Evolutionary conservation across 2,113 vertebrate species (phyloP).

Genomic region (Thymallus thymallus): DNA sequence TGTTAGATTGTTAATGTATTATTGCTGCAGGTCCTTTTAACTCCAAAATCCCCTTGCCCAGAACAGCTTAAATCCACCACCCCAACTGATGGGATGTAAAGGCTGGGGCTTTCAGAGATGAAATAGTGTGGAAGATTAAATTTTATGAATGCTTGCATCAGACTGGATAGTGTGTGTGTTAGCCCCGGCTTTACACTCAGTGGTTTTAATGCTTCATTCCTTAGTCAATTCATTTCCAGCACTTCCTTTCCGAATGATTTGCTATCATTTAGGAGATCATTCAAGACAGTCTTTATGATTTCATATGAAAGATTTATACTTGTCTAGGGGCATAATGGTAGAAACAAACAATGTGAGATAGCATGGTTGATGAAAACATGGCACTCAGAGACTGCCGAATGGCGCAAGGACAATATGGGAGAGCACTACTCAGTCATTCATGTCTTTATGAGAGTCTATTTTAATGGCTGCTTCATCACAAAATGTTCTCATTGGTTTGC

Average conservation of each 20-base stretch:
- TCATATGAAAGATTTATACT: slow-evolving; percentile 38
- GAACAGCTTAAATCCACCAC: slow-evolving; percentile 11
- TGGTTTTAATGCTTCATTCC: slow-evolving; percentile 36
- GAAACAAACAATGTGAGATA: slow-evolving; percentile 42
- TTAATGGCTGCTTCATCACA: slow-evolving; percentile 36
- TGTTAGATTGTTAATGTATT: slow-evolving; percentile 33
- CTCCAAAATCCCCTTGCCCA: slow-evolving; percentile 17
- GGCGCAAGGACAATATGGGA: not conserved
- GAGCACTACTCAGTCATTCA: slow-evolving; percentile 35
- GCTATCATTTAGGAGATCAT: slow-evolving; percentile 37
- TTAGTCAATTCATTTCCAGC: slow-evolving; percentile 30
- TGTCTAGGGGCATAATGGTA: slow-evolving; percentile 34
- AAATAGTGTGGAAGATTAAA: slow-evolving; percentile 33
- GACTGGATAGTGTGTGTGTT: slow-evolving; percentile 7
- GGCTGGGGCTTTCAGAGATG: slow-evolving; percentile 5
- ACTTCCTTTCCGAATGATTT: slow-evolving; percentile 39
- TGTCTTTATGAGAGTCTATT: slow-evolving; percentile 32
- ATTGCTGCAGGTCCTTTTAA: slow-evolving; percentile 24
- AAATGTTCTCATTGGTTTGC: slow-evolving; percentile 31
- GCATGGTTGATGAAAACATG: slow-evolving; percentile 40
- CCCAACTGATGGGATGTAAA: slow-evolving; percentile 21
- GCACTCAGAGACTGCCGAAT: slow-evolving; percentile 4
- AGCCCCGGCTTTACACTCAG: slow-evolving; percentile 20
- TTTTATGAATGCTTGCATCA: slow-evolving; percentile 23
- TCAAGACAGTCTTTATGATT: slow-evolving; percentile 42